These are phyloP conservation scores for Sisyra terminalis DNA, from an alignment of 2,888 invertebrate species.

Conservation along the genomic window DNA sequence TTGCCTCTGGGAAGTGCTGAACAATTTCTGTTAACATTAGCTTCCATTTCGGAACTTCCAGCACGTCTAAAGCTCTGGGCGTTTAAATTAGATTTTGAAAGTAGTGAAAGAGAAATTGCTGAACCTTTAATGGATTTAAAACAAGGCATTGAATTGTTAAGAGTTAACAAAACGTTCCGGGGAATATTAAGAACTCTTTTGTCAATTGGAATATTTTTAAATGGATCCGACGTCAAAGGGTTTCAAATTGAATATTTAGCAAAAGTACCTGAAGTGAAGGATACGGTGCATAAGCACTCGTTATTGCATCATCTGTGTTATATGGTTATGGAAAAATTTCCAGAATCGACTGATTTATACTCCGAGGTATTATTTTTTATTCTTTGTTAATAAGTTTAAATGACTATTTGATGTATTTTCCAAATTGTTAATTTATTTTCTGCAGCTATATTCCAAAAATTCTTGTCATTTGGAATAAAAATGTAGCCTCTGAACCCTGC, in stretches of 20 bases:
- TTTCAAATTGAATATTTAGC: slow-evolving; percentile 95
- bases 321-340: slow-evolving; percentile 93
- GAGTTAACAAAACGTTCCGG: slow-evolving; percentile 85
- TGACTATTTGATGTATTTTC: too few species aligned
- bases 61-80: slow-evolving; percentile 93
- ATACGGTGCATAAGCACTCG: slow-evolving; percentile 98
- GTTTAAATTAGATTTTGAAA: slow-evolving; percentile 96
- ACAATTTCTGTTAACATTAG: slow-evolving; percentile 91
- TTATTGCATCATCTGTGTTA: slow-evolving; percentile 92
- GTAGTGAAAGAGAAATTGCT: slow-evolving; percentile 93
- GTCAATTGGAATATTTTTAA: slow-evolving; percentile 91
- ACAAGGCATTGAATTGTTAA: slow-evolving; percentile 84
- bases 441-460: too few species aligned
- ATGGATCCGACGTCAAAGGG: slow-evolving; percentile 84
- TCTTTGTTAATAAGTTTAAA: too few species aligned
- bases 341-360: slow-evolving; percentile 91
- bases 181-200: slow-evolving; percentile 85
- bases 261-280: slow-evolving; percentile 96
- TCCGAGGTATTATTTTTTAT: slow-evolving; percentile 53
- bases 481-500: too few species aligned
- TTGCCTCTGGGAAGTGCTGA: slow-evolving; percentile 90
- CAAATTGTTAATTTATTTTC: too few species aligned
- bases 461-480: too few species aligned
- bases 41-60: slow-evolving; percentile 88
- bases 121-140: slow-evolving; percentile 98